Evolutionary conservation across 2,113 vertebrate genomes (phyloP).

Genomic region (Rhodinocichla rosea): DNA sequence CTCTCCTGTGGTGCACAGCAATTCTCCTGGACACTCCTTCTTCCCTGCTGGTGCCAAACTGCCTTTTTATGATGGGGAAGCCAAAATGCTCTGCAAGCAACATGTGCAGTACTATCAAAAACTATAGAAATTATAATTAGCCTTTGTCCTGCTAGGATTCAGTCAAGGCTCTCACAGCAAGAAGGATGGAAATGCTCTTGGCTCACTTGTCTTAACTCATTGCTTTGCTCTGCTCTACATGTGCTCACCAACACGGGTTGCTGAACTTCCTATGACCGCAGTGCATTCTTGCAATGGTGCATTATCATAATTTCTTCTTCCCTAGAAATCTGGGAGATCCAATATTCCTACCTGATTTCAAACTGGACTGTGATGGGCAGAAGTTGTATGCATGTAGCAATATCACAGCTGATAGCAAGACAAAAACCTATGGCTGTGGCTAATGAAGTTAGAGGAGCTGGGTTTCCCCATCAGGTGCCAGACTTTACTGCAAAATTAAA

Average conservation of each 20-base stretch:
- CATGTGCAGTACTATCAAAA: background rate
- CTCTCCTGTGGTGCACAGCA: background rate
- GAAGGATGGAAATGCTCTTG: background rate
- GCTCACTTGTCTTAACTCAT: background rate
- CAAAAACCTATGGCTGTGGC: background rate
- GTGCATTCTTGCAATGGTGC: background rate
- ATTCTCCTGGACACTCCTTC: background rate
- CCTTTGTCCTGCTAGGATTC: background rate
- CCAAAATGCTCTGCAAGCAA: background rate
- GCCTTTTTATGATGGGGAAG: background rate
- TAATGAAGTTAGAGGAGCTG: background rate
- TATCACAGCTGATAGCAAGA: background rate
- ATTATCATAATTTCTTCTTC: background rate
- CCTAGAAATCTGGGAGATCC: background rate
- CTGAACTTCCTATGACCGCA: background rate
- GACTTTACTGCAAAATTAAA: background rate
- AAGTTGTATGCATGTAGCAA: background rate
- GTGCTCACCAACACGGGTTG: background rate
- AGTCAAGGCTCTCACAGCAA: background rate
- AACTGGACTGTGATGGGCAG: background rate
- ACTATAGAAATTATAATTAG: background rate
- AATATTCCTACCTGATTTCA: background rate
- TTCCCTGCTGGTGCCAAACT: background rate
- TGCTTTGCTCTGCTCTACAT: background rate
- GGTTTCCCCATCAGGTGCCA: background rate